A percentile compares a stretch with the other conserved stretches of the same genome.
Conservation (phyloP, 1,140 invertebrate species). For the Apis dorsata region DNA sequence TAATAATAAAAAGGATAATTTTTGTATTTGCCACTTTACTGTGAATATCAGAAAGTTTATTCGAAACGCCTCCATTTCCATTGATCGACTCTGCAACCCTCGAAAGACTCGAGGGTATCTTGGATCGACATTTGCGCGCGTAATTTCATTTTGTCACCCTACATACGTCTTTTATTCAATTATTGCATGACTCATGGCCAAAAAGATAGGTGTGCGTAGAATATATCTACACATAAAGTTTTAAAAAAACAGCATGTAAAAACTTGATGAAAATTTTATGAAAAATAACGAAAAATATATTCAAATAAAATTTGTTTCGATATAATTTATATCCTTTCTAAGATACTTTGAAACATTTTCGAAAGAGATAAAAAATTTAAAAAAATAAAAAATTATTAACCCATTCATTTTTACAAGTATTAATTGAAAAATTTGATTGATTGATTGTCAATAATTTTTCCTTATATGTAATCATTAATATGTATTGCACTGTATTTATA, state of each 20-base stretch:
- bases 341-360: too few relatives aligned
- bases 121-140: slow-evolving; percentile 78
- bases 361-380: too few relatives aligned
- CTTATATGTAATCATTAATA: too few relatives aligned
- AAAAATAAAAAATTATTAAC: rapidly evolving
- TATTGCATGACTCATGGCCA: slow-evolving; percentile 75
- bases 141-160: slow-evolving; percentile 77
- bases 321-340: too few relatives aligned
- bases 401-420: background rate
- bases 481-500: background rate
- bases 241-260: background rate
- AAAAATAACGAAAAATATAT: background rate
- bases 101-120: slow-evolving; percentile 71
- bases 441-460: too few relatives aligned
- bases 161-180: slow-evolving; percentile 78
- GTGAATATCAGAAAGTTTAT: background rate
- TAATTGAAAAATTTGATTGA: background rate
- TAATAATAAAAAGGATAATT: background rate
- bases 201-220: slow-evolving; percentile 57
- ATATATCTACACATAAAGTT: slow-evolving; percentile 15
- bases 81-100: slow-evolving; percentile 60
- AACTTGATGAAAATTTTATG: background rate
- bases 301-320: too few relatives aligned
- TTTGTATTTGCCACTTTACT: background rate
- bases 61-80: slow-evolving; percentile 45